Evolutionary conservation across 2,888 invertebrate species (phyloP).

Genomic region (Petrolisthes manimaculis): DNA sequence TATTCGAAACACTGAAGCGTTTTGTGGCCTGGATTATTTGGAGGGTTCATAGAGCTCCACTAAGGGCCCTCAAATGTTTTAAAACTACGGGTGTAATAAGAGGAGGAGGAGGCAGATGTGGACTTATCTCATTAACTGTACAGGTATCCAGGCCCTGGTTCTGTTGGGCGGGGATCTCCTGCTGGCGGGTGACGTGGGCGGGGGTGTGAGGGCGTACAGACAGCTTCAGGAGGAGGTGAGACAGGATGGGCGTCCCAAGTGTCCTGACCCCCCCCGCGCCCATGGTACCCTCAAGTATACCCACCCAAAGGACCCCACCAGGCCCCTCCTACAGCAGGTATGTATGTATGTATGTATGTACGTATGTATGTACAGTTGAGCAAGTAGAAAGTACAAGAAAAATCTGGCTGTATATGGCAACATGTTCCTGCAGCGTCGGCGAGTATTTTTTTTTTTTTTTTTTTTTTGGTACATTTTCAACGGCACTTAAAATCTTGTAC

Average conservation of each 20-base stretch:
- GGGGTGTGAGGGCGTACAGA: conserved; percentile 50
- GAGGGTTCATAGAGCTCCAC: too few relatives aligned
- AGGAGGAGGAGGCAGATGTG: too few relatives aligned
- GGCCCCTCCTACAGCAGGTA: conserved; percentile 59
- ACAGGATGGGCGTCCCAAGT: conserved; percentile 40
- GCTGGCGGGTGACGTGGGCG: conserved; percentile 56
- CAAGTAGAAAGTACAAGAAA: too few relatives aligned
- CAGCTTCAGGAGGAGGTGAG: conserved; percentile 20
- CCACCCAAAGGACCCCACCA: conserved; percentile 60
- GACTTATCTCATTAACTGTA: not conserved
- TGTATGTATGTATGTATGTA: too few relatives aligned
- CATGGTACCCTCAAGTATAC: conserved; percentile 62
- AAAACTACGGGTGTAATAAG: too few relatives aligned
- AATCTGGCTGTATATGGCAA: too few relatives aligned
- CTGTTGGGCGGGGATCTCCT: conserved; percentile 44
- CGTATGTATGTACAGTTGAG: too few relatives aligned
- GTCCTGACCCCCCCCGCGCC: conserved; percentile 39
- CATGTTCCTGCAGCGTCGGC: too few relatives aligned
- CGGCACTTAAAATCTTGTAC: not conserved
- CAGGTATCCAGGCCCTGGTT: conserved; percentile 47
- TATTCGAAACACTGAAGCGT: too few relatives aligned
- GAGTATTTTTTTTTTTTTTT: too few relatives aligned
- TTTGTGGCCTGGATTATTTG: too few relatives aligned
- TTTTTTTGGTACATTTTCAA: not conserved
- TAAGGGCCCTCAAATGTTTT: too few relatives aligned